A percentile compares a stretch with the other conserved stretches of the same genome.
Conservation (phyloP, 2,888 invertebrate genomes). For the Rotaria magnacalcarata region DNA sequence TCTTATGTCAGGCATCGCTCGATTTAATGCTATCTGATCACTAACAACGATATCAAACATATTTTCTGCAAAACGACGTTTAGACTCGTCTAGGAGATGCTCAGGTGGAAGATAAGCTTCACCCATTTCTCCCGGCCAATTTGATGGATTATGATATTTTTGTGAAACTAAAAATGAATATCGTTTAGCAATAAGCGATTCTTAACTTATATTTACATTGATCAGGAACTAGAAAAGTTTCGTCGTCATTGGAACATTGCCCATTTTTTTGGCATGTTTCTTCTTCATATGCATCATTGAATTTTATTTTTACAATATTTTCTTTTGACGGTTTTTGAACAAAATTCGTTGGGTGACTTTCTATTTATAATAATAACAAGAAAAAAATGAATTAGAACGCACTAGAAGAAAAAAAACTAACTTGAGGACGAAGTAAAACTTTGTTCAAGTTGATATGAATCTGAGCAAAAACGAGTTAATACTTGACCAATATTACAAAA, state of each 20-base stretch:
- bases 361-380: background rate
- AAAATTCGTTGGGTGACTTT: background rate
- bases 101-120: conserved; percentile 78
- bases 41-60: conserved; percentile 96
- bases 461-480: background rate
- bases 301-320: background rate
- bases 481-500: background rate
- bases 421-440: background rate
- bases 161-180: background rate
- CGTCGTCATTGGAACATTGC: background rate
- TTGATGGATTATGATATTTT: conserved; percentile 55
- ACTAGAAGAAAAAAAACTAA: background rate
- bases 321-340: no score
- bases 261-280: background rate
- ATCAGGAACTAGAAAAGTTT: background rate
- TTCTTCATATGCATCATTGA: background rate
- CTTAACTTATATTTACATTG: background rate
- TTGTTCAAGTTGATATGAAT: background rate
- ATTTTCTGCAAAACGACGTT: conserved; percentile 92
- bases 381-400: no score
- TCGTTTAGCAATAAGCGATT: no score
- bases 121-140: conserved; percentile 84
- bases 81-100: conserved; percentile 78
- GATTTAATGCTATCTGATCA: conserved; percentile 90
- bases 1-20: conserved; percentile 86